Base-by-base conservation (phyloP, 2,888 invertebrate species). In the Cryptus viduatorius region DNA sequence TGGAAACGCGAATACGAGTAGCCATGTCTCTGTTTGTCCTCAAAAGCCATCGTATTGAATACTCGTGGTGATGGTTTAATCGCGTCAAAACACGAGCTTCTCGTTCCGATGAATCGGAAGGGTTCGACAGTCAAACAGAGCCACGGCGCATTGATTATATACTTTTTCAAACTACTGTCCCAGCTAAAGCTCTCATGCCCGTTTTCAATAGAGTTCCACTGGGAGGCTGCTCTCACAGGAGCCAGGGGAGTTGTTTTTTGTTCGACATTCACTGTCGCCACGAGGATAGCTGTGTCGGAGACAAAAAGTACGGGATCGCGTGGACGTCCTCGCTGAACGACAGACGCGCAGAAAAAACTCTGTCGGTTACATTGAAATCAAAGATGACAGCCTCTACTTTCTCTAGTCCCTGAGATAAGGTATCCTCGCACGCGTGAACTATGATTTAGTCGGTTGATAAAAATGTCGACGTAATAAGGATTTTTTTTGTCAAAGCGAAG, bases 51-150 rank as follows among this genome's bases (percentile, higher is more conserved):
- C 44, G 75, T 50, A 65, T 81, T 79, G 65, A 79, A 79, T 76
- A 67, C 48, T 31, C 61, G 61, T 50, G 37, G 61, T 53, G 76
- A 72, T 79, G 44, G 82, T 82, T 82, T 53, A 82, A 85, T 82
- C 76, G 53, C 76, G 42, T 83, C 73, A 79, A 19, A 82, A 83
- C 73, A 79, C 14, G 78, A 71, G 76, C 37, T 65, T 76, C 69
- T 53, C 75, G 67, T 72, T 53, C 31, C 68, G 24, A 50, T 44
- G 79, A 65, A 81, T 75, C 69, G 72, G 72, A 82, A 72, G 73
- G 65, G 76, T 79, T 79, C 29, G 67, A 82, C 82, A 76, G 76
- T 85, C 67, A 72, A 79, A 79, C 72, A 72, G 76, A 72, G 12
- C 76, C 37, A 37, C 24, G 61, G 75, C 14, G 61, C 79, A 85